Evolutionary conservation across 1,140 invertebrate species (phyloP), one percentile per base, ranked within the genome.

Genomic region (Drosophila littoralis): DNA sequence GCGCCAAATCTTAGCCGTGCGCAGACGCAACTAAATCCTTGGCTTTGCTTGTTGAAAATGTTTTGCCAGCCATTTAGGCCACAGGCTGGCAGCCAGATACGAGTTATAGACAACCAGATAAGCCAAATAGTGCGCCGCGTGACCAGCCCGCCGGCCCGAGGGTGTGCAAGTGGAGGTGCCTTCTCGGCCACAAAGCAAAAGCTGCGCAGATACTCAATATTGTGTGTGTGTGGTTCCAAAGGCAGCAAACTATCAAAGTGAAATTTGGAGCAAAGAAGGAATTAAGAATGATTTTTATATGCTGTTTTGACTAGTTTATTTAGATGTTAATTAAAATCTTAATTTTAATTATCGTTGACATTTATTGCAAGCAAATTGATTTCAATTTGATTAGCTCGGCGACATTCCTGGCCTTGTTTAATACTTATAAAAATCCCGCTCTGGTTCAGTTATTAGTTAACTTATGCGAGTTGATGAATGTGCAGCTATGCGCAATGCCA

Each of bases 1-100:
- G 83, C 83, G 83, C 83, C 83, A 86, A 88, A 83, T 83, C 79
- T 86, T 79, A 68, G 72, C 83, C 72, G 82, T 86, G 83, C 79
- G 45, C 45, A 82, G 75, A 71, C 69, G 81, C 61, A 80, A 73
- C 63, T 48, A 83, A 79, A 88, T 79, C 83, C 83, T 88, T 82
- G 79, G 72, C 60, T 82, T 78, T 70, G 78, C 77, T 48, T 71
- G 74, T 75, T 80, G 69, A 68, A 80, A 77, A 65, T 65, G 38
- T 50, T 57, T 67, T 69, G 67, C 43, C 61, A 79, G 57, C 65
- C 82, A 81, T 75, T 81, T 75, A 71, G 81, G 79, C 82, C 60
- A 70, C 66, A 64, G 81, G 77, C 77, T 42, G 51, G 28, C 58
- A 51, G 46, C 67, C 58, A 73, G 79, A 82, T 78, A 59, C 75